Evolutionary conservation across 2,888 invertebrate species (phyloP), one percentile per base, ranked within the genome.

Genomic region (Conomelus anceps): DNA sequence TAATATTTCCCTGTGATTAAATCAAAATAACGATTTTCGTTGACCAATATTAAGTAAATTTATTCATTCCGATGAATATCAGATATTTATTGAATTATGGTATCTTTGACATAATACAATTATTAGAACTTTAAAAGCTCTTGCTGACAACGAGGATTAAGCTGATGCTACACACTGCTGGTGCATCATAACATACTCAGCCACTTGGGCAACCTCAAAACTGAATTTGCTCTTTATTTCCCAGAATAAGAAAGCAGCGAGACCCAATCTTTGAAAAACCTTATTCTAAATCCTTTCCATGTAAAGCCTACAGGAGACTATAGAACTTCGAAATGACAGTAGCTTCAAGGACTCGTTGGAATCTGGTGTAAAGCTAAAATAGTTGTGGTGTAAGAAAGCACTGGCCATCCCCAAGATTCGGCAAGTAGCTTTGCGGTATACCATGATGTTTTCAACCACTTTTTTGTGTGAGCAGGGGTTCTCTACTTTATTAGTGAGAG

Each of bases 151-250:
- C n/a, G n/a, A n/a, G n/a, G n/a, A n/a, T n/a, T n/a, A n/a, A n/a
- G n/a, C n/a, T n/a, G n/a, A n/a, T n/a, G n/a, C n/a, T n/a, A n/a
- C n/a, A n/a, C n/a, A n/a, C n/a, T n/a, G n/a, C n/a, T n/a, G 23
- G 87, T 89, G 63, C 85, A 89, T 87, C 17, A 89, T 86, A 84
- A 88, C 87, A 22, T 89, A 84, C 84, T 89, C 86, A n/a, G 85
- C 29, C 90, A 89, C 87, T 17, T 86, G 26, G 11, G 86, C 17
- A 86, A 22, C 22, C 86, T 86, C 7, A 86, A 86, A 24, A 86
- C 23, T 22, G 41, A 88, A 20, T 88, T 88, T 88, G 1, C 22
- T 26, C n/a, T 34, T 22, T 88, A 88, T 29, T 88, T 88, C 17
- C 88, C 88, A 22, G 41, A 88, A 22, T 22, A 88, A 7, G n/a